These are phyloP conservation scores for Pomatorhinus ruficollis DNA, from an alignment of 2,113 vertebrate species.

Conservation along the genomic window DNA sequence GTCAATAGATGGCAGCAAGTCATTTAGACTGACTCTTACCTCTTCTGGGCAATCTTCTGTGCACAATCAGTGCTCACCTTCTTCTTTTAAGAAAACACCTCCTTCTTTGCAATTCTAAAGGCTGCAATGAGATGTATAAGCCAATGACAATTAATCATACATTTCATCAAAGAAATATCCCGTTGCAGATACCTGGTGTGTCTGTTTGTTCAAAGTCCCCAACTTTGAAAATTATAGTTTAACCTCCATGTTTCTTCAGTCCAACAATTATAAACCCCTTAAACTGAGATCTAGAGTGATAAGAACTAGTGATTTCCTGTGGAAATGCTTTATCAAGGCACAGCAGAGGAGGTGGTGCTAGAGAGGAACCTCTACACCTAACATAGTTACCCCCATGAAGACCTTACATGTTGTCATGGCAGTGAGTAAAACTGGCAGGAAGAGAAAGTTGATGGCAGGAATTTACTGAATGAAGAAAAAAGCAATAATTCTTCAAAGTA, in stretches of 20 bases:
- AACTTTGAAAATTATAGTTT: background rate
- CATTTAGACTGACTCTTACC: conserved; percentile 67
- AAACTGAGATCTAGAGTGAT: background rate
- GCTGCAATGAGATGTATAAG: background rate
- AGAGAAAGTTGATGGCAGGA: background rate
- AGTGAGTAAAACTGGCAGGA: background rate
- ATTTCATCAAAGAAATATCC: background rate
- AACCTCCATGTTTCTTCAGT: background rate
- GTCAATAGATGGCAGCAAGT: conserved; percentile 78
- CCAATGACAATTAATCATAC: background rate
- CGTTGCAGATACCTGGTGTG: background rate
- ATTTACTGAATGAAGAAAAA: background rate
- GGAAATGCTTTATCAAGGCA: background rate
- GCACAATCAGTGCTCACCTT: background rate
- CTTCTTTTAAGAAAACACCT: background rate
- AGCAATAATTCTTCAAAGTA: background rate
- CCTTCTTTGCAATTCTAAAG: background rate
- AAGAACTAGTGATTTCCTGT: background rate
- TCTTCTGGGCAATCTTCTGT: background rate
- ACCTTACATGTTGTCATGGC: background rate
- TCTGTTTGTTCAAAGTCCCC: background rate
- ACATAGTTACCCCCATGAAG: background rate
- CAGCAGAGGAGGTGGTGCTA: background rate
- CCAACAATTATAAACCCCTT: background rate
- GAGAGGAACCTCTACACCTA: background rate